Percentiles rank a stretch among this genome's conserved stretches.
These are phyloP conservation scores for Siniperca undulata DNA, from an alignment of 2,797 vertebrate genomes.

Conservation along the genomic window DNA sequence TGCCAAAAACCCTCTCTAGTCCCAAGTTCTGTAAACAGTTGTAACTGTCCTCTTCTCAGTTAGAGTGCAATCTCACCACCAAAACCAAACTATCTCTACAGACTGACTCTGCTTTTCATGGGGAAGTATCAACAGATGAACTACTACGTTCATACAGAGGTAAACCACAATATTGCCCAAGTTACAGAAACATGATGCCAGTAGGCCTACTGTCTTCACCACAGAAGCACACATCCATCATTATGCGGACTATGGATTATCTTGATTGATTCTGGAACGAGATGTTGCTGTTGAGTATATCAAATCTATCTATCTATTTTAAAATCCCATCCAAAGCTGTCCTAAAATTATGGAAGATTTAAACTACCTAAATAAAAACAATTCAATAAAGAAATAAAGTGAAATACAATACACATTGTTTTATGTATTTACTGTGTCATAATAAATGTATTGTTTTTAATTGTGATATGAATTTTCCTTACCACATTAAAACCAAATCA, in stretches of 20 bases:
- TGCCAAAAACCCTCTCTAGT: conserved; percentile 38
- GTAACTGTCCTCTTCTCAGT: conserved; percentile 8
- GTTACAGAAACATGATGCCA: not conserved
- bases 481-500: not conserved
- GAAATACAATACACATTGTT: not conserved
- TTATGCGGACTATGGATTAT: not conserved
- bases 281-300: not conserved
- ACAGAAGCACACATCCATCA: not conserved
- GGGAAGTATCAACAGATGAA: conserved; percentile 13
- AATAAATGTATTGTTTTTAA: no score
- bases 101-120: conserved; percentile 9
- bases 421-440: not conserved
- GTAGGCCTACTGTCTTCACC: not conserved
- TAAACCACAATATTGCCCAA: not conserved
- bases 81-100: conserved; percentile 35
- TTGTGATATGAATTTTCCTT: not conserved
- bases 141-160: conserved; percentile 6
- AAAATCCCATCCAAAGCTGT: not conserved
- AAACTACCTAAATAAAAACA: no score
- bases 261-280: not conserved
- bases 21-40: conserved; percentile 40
- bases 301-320: not conserved
- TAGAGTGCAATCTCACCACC: conserved; percentile 18
- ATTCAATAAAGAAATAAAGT: not conserved
- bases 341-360: not conserved